A percentile compares a stretch with the other conserved stretches of the same genome.
phyloP scores from a whole-genome alignment of 2,888 invertebrate genomes.

The Laspeyria flexula region DNA sequence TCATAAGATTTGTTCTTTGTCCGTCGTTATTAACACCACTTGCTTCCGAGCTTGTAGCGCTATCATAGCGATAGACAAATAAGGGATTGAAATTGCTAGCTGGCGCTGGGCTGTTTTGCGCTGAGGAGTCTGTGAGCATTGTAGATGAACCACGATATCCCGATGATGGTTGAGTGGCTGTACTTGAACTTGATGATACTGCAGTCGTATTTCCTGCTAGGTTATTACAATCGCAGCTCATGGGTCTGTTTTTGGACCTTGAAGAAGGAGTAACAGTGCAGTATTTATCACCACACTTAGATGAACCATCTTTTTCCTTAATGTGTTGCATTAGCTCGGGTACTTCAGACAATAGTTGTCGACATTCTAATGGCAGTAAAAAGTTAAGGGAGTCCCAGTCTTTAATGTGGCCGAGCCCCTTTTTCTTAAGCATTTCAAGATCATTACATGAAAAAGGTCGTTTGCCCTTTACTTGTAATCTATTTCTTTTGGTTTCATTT shows the following conservation, averaged over 20 bases:
- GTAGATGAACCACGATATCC: constrained; percentile 95
- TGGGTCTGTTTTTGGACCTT: constrained; percentile 86
- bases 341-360: constrained; percentile 91
- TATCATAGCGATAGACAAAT: constrained; percentile 94
- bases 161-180: constrained; percentile 93
- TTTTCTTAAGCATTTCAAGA: constrained; percentile 91
- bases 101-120: constrained; percentile 89
- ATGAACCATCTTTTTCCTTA: constrained; percentile 79
- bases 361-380: constrained; percentile 93
- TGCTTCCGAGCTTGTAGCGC: constrained; percentile 90
- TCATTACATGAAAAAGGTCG: constrained; percentile 93
- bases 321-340: constrained; percentile 90
- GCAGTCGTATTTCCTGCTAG: constrained; percentile 84
- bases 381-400: constrained; percentile 98
- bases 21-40: constrained; percentile 87
- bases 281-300: constrained; percentile 73
- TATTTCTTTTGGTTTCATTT: constrained; percentile 71
- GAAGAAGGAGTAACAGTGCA: constrained; percentile 75
- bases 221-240: constrained; percentile 87
- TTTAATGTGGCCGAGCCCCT: constrained; percentile 93
- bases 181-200: constrained; percentile 89
- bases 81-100: constrained; percentile 88
- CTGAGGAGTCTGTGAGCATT: constrained; percentile 90
- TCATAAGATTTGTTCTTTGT: constrained; percentile 80
- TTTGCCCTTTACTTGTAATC: constrained; percentile 75